phyloP scores from a whole-genome alignment of 2,888 invertebrate genomes.

The Eubasilissa splendida region DNA sequence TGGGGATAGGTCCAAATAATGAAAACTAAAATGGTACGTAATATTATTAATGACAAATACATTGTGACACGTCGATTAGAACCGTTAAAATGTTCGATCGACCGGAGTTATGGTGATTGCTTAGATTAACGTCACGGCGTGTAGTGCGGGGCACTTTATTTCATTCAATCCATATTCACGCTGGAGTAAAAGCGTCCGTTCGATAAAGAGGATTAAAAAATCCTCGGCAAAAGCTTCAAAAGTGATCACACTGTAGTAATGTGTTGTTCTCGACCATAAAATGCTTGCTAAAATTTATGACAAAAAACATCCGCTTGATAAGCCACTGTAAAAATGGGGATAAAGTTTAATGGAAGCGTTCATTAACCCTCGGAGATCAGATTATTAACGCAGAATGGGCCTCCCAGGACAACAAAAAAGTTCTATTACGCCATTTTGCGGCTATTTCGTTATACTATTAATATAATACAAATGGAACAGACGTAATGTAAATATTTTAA shows the following conservation, averaged over 20 bases:
- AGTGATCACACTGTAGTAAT: slow-evolving; percentile 8
- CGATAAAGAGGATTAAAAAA: slow-evolving; percentile 18
- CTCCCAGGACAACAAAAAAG: slow-evolving; percentile 7
- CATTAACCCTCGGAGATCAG: slow-evolving; percentile 21
- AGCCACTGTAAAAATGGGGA: slow-evolving; percentile 16
- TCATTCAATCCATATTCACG: neutral
- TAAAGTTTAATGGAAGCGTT: slow-evolving; percentile 38
- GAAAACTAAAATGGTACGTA: too few relatives aligned
- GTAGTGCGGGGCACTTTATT: too few relatives aligned
- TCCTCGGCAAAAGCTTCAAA: slow-evolving; percentile 1
- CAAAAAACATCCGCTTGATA: slow-evolving; percentile 27
- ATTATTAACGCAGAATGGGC: slow-evolving; percentile 10
- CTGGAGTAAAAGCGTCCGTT: neutral
- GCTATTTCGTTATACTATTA: neutral
- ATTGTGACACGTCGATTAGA: too few relatives aligned
- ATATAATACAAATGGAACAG: neutral
- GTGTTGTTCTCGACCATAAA: slow-evolving; percentile 2
- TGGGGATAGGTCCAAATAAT: too few relatives aligned
- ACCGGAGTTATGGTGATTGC: too few relatives aligned
- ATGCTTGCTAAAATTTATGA: slow-evolving; percentile 33
- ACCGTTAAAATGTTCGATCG: too few relatives aligned
- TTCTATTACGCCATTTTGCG: neutral
- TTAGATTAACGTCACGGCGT: too few relatives aligned
- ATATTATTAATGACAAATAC: too few relatives aligned
- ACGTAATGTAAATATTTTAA: too few relatives aligned